Conservation (phyloP, 2,888 invertebrate genomes). For the Amorpha juglandis region DNA sequence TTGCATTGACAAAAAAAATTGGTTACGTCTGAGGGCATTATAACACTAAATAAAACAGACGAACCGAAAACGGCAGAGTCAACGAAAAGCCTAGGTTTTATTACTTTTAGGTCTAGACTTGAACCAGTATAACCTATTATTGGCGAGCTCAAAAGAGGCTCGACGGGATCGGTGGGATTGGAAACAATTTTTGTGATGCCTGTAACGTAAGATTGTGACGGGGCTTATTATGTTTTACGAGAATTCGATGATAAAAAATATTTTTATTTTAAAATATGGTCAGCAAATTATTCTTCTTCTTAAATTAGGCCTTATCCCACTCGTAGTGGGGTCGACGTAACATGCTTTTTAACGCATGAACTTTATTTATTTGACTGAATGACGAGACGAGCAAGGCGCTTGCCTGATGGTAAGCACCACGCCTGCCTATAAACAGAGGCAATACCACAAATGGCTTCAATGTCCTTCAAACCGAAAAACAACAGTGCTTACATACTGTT, state of each 20-base stretch:
- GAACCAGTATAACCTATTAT: conserved; percentile 29
- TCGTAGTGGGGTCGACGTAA: too few species aligned
- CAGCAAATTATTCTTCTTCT: too few species aligned
- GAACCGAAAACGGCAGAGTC: conserved; percentile 22
- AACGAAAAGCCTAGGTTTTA: conserved; percentile 27
- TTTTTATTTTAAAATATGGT: too few species aligned
- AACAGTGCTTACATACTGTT: too few species aligned
- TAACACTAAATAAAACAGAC: conserved; percentile 7
- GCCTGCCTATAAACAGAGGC: too few species aligned
- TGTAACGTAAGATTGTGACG: conserved; percentile 48
- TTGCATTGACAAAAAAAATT: conserved; percentile 2
- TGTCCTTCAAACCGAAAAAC: too few species aligned
- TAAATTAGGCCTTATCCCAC: too few species aligned
- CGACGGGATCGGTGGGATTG: conserved; percentile 31
- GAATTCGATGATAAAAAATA: conserved; percentile 21
- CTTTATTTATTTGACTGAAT: too few species aligned
- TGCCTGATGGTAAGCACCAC: too few species aligned
- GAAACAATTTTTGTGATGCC: conserved; percentile 46
- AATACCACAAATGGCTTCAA: too few species aligned
- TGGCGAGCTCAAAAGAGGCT: conserved; percentile 31
- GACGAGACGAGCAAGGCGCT: too few species aligned
- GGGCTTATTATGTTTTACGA: conserved; percentile 37
- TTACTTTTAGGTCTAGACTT: conserved; percentile 31
- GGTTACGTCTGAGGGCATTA: conserved; percentile 6
- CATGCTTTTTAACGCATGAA: too few species aligned